Evolutionary conservation across 2,113 vertebrate species (phyloP), one percentile per base, ranked within the genome.

Genomic region (Catagonus wagneri): DNA sequence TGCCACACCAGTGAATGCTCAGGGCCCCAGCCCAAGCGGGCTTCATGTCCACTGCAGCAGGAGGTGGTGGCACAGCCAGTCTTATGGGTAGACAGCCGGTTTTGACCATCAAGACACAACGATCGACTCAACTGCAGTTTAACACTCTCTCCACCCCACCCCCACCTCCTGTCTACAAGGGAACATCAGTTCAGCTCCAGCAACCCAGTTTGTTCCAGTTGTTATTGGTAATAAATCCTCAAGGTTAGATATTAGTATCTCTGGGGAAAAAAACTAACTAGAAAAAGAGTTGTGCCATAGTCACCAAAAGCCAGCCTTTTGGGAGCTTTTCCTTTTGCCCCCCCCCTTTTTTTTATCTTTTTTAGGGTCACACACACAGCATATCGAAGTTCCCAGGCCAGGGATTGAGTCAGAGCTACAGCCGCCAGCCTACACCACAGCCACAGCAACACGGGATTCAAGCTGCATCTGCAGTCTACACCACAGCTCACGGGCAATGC

Each of bases 151-250:
- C 34, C 17, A 4, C 58, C 32, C 19, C n/a, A 13, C 25, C 1
- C n/a, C 20, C 4, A 29, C 65, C 25, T 78, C 32, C 44, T 32
- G 58, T 32, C 68, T 52, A 83, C n/a, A 68, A 58, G 83, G 66
- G 34, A 9, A 17, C 34, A 86, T 65, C 29, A 72, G 13, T 74
- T 83, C 78, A 65, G 39, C 60, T 34, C n/a, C 83, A 61, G 23
- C 60, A 90, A 66, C 87, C 52, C 4, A 52, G n/a, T 83, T 83
- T 92, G 80, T 79, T 94, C 52, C 71, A 89, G n/a, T n/a, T n/a
- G n/a, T n/a, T n/a, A n/a, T n/a, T 80, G 65, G 27, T 29, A 80
- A 52, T 50, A 71, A 63, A 63, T 69, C 74, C 44, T 89, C 44
- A n/a, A 36, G 8, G n/a, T 63, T n/a, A 80, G 76, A 56, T 15